Base-by-base conservation (phyloP, 2,888 invertebrate genomes). In the Phragmatobia fuliginosa region DNA sequence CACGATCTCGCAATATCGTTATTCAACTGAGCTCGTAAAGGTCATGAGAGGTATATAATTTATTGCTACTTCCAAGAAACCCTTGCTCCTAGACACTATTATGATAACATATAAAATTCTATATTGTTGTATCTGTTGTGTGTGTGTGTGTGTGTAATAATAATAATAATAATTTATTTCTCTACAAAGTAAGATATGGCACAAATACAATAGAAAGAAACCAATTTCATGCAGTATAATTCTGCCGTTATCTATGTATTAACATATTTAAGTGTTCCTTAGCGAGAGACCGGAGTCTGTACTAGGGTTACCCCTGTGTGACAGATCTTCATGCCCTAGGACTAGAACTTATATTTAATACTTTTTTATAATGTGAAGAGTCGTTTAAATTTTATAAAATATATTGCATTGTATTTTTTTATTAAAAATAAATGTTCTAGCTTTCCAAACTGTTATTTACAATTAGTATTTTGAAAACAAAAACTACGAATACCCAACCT, bases 11-110 rank as follows among this genome's bases (percentile, higher is more conserved):
- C n/a, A 3, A 52, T 52, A 52, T 52, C n/a, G 25, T 52, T 52
- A 52, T 52, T 52, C 11, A 52, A 52, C 49, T 25, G 11, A 49
- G 49, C 79, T 62, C 49, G 67, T 70, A 75, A 66, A 69, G 70
- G 73, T 73, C 59, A 69, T 73, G 66, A 66, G 67, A 63, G 68
- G 67, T 56, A 68, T 78, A 69, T 69, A 74, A 66, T 76, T 76
- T 67, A 78, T 70, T 58, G 73, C 72, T 66, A 65, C 59, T 56
- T 68, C 36, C 59, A 33, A 8, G 25, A 62, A 62, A 60, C 36
- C 33, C 62, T 11, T 61, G 25, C 38, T 65, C 61, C 41, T 21
- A n/a, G 62, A 38, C 60, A 41, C 58, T 64, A 69, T 65, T 60
- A 69, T 41, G 62, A 38, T 33, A 28, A 36, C 36, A 49, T 60